Conservation (phyloP, 2,113 vertebrate genomes). For the Tachycineta bicolor region DNA sequence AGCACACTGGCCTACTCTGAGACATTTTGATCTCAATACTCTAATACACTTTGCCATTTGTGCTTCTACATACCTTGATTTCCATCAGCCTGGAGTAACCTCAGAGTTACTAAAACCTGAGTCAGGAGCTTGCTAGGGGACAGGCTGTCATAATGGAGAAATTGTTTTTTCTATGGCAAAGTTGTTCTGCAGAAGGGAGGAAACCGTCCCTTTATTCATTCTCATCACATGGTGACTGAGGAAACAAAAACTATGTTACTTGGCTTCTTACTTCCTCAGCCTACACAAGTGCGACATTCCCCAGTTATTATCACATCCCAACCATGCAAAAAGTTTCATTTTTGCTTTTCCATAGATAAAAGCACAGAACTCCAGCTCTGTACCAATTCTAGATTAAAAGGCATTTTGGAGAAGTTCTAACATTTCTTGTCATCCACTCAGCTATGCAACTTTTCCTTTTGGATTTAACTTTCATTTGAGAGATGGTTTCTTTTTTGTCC, state of each 20-base stretch:
- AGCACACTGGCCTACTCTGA: not conserved
- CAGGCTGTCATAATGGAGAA: not conserved
- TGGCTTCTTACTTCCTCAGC: not conserved
- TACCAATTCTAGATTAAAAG: not conserved
- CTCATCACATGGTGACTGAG: not conserved
- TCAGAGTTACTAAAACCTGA: not conserved
- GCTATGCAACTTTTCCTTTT: not conserved
- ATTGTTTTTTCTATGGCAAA: not conserved
- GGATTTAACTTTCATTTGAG: not conserved
- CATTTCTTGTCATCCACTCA: not conserved
- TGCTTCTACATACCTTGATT: not conserved
- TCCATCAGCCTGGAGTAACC: not conserved
- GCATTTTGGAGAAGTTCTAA: not conserved
- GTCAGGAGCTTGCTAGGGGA: not conserved
- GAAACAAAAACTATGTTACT: not conserved
- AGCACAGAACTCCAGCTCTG: not conserved
- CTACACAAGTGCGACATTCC: not conserved
- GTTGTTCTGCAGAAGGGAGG: not conserved
- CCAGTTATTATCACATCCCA: not conserved
- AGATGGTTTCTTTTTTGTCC: not conserved
- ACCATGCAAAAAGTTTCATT: not conserved
- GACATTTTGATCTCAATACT: not conserved
- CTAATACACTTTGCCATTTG: not conserved
- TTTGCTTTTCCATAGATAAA: not conserved
- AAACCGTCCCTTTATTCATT: not conserved